Evolutionary conservation across 2,113 vertebrate species (phyloP).

Genomic region (Ranitomeya variabilis): DNA sequence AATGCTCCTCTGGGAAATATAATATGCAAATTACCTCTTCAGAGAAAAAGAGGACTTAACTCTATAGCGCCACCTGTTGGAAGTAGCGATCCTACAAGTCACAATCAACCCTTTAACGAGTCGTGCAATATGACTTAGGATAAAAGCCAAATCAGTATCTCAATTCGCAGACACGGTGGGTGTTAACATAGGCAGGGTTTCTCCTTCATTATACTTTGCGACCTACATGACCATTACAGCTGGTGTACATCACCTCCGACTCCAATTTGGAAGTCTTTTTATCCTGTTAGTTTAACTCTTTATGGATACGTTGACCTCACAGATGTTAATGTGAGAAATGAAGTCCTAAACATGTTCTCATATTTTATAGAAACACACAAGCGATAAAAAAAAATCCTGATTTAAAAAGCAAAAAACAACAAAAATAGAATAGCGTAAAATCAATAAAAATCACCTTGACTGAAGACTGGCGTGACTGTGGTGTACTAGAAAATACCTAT

Average conservation of each 20-base stretch:
- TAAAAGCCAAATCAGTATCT: no score
- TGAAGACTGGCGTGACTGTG: slow-evolving; percentile 16
- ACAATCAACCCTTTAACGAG: no score
- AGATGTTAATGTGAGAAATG: background rate
- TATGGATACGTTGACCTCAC: background rate
- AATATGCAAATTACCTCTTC: no score
- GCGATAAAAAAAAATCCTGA: background rate
- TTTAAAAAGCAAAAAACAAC: no score
- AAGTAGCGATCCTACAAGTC: no score
- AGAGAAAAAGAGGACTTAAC: no score
- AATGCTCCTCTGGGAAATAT: no score
- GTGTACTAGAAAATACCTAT: slow-evolving; percentile 38
- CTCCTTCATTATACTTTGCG: background rate
- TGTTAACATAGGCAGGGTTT: background rate
- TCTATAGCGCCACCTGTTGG: no score
- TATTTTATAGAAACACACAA: background rate
- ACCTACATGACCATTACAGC: background rate
- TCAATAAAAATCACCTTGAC: slow-evolving; percentile 5
- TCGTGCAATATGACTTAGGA: no score
- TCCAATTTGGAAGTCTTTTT: background rate
- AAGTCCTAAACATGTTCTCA: background rate
- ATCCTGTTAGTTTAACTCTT: background rate
- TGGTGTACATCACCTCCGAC: background rate
- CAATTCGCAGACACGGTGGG: no score
- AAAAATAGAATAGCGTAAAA: background rate